Evolutionary conservation across 2,888 invertebrate species (phyloP), one percentile per base, ranked within the genome.

Genomic region (Automeris io): DNA sequence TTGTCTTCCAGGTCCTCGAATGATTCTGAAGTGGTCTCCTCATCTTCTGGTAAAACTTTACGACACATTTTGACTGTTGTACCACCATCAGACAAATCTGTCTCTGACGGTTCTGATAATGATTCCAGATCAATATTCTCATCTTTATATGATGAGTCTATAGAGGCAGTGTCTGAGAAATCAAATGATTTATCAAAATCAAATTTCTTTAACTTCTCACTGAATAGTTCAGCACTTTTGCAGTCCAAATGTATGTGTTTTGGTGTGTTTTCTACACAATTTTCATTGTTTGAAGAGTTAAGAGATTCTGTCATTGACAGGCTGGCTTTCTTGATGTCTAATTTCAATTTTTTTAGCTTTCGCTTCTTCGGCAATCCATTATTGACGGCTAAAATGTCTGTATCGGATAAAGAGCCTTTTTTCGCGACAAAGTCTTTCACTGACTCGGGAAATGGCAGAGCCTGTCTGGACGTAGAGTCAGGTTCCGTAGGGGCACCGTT

Each of bases 1-100:
- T 61, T 69, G 7, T 80, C 82, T 52, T 83, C 83, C 1, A 86
- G 65, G 29, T 83, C 83, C 0, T 57, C 70, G 35, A 86, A 86
- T 0, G 85, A 83, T 37, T 83, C 86, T 0, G 75, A 69, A 1
- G 74, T 74, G 0, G 54, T 47, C 1, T 64, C 46, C 0, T 59
- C 34, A 5, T 54, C 57, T 12, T 55, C 58, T 2, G 47, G 43
- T 2, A 64, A 58, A 0, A 80, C 74, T 55, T 82, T 83, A 1
- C 76, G 54, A 21, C 83, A 83, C 82, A 81, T 80, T 54, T 74
- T 76, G 0, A 82, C 57, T 7, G 56, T 57, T 5, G 61, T 42
- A 1, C 60, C 52, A 1, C 62, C 52, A 0, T 59, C 43, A 0
- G 78, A 72, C 0, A 66, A 38, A 32, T 75, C 78, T 0, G 71